phyloP scores from a whole-genome alignment of 2,888 invertebrate species.

The Sarcophaga rosellei region DNA sequence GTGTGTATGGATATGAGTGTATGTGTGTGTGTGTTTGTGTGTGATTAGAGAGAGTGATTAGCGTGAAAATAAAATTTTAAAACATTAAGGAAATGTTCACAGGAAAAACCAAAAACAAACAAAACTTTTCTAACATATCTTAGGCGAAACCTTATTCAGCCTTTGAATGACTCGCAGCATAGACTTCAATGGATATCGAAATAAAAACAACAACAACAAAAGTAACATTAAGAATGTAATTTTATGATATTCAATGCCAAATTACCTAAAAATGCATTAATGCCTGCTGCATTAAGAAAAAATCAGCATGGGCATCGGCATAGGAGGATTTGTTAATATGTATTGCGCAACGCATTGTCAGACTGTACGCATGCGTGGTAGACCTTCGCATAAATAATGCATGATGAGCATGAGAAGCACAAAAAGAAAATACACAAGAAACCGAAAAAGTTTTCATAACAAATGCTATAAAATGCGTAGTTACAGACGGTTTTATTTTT shows the following conservation, averaged over 20 bases:
- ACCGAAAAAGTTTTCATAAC: background rate
- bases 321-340: slow-evolving; percentile 33
- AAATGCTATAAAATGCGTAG: background rate
- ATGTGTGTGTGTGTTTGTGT: no score
- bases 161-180: background rate
- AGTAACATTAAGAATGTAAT: slow-evolving; percentile 25
- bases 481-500: background rate
- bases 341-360: slow-evolving; percentile 1
- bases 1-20: background rate
- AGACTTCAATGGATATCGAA: slow-evolving; percentile 1
- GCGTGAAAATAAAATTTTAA: slow-evolving; percentile 5
- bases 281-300: slow-evolving; percentile 30
- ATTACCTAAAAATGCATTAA: slow-evolving; percentile 65
- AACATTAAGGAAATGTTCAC: slow-evolving; percentile 55
- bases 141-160: background rate
- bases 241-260: slow-evolving; percentile 61
- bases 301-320: background rate
- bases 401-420: background rate
- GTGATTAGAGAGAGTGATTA: slow-evolving; percentile 33
- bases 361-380: slow-evolving; percentile 56
- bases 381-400: background rate
- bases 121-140: background rate
- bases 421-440: background rate
- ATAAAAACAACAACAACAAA: background rate
- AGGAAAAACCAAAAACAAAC: background rate